Conservation (phyloP, 2,888 invertebrate genomes). For the Nomada hirtipes region DNA sequence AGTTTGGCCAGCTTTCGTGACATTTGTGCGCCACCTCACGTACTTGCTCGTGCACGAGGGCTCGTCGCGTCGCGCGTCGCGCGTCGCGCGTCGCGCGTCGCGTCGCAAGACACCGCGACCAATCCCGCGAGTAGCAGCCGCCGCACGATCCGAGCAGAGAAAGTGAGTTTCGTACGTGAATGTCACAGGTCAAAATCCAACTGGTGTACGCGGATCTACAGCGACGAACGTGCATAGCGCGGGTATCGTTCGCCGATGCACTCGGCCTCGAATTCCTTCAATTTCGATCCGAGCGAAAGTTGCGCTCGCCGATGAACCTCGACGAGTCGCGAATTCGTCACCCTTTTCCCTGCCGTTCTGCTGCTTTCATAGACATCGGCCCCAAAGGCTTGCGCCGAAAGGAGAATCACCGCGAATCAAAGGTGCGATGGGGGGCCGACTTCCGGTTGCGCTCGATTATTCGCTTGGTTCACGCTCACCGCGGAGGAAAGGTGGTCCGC, state of each 20-base stretch:
- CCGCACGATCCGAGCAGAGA: slow-evolving; percentile 77
- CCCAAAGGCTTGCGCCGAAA: not conserved
- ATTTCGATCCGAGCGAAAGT: slow-evolving; percentile 64
- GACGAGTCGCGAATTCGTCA: not conserved
- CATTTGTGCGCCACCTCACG: slow-evolving; percentile 72
- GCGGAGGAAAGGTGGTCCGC: slow-evolving; percentile 34
- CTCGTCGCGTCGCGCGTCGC: slow-evolving; percentile 51
- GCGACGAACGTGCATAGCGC: slow-evolving; percentile 28
- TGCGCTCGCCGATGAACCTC: not conserved
- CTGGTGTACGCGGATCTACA: slow-evolving; percentile 62
- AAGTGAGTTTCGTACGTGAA: slow-evolving; percentile 81
- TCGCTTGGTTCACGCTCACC: slow-evolving; percentile 18
- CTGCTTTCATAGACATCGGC: not conserved
- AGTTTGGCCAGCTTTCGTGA: slow-evolving; percentile 66
- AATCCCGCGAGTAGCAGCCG: slow-evolving; percentile 61
- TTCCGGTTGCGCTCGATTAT: slow-evolving; percentile 40
- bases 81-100: slow-evolving; percentile 42
- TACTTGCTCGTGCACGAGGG: slow-evolving; percentile 38
- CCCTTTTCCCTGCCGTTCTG: too few species aligned
- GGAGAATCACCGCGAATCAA: not conserved
- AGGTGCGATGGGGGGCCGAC: not conserved
- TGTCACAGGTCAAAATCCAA: slow-evolving; percentile 81
- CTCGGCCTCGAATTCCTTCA: slow-evolving; percentile 56
- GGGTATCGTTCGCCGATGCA: slow-evolving; percentile 15
- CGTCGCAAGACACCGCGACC: slow-evolving; percentile 33